A percentile compares a stretch with the other conserved stretches of the same genome.
phyloP scores from a whole-genome alignment of 1,140 invertebrate genomes.

The Camponotus floridanus region DNA sequence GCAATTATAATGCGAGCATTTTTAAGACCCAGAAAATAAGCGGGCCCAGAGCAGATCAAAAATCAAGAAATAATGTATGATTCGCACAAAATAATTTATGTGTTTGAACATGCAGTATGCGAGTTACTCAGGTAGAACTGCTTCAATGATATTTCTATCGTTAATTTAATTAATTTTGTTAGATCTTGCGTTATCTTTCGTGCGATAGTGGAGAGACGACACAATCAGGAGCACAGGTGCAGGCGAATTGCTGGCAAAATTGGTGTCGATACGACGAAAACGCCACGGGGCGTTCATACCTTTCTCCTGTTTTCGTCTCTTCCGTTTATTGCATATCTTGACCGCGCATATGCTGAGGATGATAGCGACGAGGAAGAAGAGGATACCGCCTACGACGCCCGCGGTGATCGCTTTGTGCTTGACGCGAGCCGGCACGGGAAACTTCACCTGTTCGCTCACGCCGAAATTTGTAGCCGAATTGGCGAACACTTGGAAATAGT shows the following conservation, averaged over 20 bases:
- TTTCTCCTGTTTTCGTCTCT: constrained; percentile 98
- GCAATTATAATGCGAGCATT: neutral
- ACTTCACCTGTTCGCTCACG: constrained; percentile 94
- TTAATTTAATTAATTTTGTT: neutral
- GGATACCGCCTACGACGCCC: constrained; percentile 96
- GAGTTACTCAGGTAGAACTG: neutral
- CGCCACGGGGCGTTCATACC: constrained; percentile 87
- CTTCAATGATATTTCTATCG: neutral
- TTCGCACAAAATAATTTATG: neutral
- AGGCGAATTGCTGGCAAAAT: constrained; percentile 66
- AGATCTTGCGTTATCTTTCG: neutral
- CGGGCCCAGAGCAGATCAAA: constrained; percentile 32
- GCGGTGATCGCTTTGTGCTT: constrained; percentile 97
- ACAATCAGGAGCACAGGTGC: constrained; percentile 74
- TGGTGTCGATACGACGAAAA: constrained; percentile 30
- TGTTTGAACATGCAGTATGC: neutral
- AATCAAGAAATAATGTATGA: constrained; percentile 19
- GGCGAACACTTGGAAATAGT: constrained; percentile 95
- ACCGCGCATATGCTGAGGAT: constrained; percentile 98
- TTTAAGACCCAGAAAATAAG: constrained; percentile 7
- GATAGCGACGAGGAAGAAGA: constrained; percentile 98
- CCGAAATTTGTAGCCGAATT: constrained; percentile 94
- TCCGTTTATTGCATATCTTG: constrained; percentile 98
- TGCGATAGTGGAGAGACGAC: constrained; percentile 30
- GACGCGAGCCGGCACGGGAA: constrained; percentile 94